A percentile compares a stretch with the other conserved stretches of the same genome.
phyloP scores from a whole-genome alignment of 2,888 invertebrate species.

The Eueremaeus valkanovi region DNA sequence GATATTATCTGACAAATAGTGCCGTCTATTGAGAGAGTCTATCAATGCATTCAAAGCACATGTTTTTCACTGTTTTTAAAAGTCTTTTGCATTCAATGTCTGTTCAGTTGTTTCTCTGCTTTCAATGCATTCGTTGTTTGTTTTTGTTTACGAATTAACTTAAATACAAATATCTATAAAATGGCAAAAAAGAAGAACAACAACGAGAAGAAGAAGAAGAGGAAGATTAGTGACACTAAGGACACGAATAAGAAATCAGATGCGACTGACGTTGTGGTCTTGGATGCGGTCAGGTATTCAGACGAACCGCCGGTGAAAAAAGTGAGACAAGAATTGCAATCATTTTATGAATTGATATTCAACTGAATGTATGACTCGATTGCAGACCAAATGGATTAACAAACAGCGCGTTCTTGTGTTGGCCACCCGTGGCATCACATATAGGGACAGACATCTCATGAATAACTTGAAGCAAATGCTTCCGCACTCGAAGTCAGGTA shows the following conservation, averaged over 20 bases:
- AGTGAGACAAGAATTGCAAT: background rate
- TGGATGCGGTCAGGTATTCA: conserved; percentile 35
- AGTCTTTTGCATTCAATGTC: no score
- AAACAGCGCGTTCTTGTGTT: conserved; percentile 74
- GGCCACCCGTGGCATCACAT: conserved; percentile 88
- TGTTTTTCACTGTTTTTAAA: no score
- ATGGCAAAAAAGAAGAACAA: conserved; percentile 12
- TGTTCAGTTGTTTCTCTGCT: no score
- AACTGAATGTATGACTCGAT: conserved; percentile 27
- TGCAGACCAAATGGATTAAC: conserved; percentile 46
- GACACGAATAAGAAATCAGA: conserved; percentile 24
- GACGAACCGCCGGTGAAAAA: conserved; percentile 40
- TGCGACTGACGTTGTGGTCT: conserved; percentile 19
- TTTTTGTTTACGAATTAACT: no score
- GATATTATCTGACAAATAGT: no score
- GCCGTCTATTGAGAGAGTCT: no score
- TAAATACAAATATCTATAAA: no score
- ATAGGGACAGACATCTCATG: conserved; percentile 91
- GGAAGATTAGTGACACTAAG: background rate
- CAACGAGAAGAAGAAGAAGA: conserved; percentile 29
- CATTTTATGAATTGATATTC: background rate
- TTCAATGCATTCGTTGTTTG: no score
- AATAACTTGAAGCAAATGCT: conserved; percentile 82
- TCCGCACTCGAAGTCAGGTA: conserved; percentile 79
- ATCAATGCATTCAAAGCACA: no score